phyloP scores from a whole-genome alignment of 2,113 vertebrate genomes.

The Heteronetta atricapilla region DNA sequence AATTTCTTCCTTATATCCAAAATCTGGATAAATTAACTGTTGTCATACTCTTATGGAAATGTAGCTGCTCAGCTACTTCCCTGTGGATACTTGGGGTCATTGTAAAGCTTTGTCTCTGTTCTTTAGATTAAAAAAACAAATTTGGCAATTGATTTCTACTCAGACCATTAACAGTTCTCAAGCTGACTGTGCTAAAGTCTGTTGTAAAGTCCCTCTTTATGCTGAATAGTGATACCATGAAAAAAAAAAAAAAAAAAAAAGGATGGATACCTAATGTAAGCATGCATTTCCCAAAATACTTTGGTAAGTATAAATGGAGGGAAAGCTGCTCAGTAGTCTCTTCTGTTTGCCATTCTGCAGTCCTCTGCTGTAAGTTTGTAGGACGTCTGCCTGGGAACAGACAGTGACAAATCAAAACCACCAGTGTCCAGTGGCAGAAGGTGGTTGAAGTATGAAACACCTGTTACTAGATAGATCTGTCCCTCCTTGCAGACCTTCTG shows the following conservation, averaged over 20 bases:
- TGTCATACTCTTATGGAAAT: neutral
- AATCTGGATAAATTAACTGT: neutral
- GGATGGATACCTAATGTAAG: neutral
- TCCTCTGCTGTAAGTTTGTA: neutral
- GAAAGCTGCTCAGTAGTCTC: neutral
- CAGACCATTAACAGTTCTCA: neutral
- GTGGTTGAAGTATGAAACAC: neutral
- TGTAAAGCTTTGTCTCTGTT: neutral
- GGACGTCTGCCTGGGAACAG: neutral
- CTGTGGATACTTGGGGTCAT: neutral
- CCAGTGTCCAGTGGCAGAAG: accelerated
- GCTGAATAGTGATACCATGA: neutral
- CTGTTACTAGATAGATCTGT: neutral
- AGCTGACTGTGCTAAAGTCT: neutral
- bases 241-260: neutral
- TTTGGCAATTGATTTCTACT: neutral
- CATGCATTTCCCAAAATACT: neutral
- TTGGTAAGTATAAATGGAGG: neutral
- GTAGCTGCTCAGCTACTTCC: neutral
- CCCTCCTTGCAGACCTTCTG: neutral
- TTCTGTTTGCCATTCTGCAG: neutral
- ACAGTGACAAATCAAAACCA: neutral
- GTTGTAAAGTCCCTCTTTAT: neutral
- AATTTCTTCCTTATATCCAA: neutral
- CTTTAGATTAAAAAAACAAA: neutral